phyloP scores from a whole-genome alignment of 92 coral and sea anemone species.

The Palythoa grandis region DNA sequence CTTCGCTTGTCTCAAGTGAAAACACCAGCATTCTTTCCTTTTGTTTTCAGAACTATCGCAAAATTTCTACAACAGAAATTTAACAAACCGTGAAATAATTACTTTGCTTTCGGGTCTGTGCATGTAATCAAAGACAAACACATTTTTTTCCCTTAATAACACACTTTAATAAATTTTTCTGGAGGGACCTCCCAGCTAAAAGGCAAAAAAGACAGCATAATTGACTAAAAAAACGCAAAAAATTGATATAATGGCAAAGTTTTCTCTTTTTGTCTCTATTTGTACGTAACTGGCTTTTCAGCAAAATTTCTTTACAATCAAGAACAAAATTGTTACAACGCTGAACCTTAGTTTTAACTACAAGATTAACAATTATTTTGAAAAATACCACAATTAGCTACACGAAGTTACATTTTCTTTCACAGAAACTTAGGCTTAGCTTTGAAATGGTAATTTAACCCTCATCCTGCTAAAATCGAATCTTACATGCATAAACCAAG shows the following conservation, averaged over 20 bases:
- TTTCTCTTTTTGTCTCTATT: not conserved
- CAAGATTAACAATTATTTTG: too few relatives aligned
- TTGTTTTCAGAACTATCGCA: not conserved
- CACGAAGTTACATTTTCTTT: too few relatives aligned
- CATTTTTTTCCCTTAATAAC: not conserved
- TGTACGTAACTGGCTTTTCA: not conserved
- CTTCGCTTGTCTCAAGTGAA: not conserved
- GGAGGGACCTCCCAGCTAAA: not conserved
- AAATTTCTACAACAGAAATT: not conserved
- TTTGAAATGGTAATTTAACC: too few relatives aligned
- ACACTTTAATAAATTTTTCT: not conserved
- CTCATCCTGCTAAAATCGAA: too few relatives aligned
- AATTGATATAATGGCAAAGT: not conserved
- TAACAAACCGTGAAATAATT: not conserved
- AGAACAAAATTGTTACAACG: too few relatives aligned
- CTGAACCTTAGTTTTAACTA: too few relatives aligned
- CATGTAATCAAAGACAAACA: not conserved
- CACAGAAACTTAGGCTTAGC: too few relatives aligned
- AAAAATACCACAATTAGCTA: too few relatives aligned
- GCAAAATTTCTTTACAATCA: not conserved
- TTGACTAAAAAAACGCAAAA: not conserved
- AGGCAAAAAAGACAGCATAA: not conserved
- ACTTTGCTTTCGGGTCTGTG: not conserved
- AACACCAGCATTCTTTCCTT: not conserved
- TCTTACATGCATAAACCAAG: too few relatives aligned